Evolutionary conservation across 2,113 vertebrate genomes (phyloP).

Genomic region (Peucedramus taeniatus): DNA sequence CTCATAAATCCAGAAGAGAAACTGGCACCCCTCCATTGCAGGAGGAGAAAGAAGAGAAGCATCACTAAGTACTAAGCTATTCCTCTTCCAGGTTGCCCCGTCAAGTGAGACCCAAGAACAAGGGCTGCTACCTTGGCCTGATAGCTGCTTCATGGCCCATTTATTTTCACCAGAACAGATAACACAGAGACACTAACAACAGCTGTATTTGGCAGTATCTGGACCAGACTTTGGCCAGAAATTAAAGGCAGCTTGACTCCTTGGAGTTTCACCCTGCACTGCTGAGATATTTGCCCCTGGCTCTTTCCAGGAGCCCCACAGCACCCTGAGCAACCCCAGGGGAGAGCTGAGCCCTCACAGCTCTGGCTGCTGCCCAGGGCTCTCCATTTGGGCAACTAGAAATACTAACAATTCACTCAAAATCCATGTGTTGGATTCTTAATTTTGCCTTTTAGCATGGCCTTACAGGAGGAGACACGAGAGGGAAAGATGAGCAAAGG

Average conservation of each 20-base stretch:
- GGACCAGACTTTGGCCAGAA: background rate
- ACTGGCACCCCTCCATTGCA: background rate
- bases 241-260: background rate
- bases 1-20: background rate
- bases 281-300: background rate
- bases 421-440: background rate
- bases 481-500: background rate
- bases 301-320: background rate
- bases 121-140: background rate
- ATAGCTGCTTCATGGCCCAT: background rate
- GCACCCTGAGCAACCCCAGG: accelerated
- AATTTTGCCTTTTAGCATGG: background rate
- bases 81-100: background rate
- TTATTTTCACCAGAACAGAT: background rate
- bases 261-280: background rate
- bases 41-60: background rate
- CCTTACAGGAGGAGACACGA: background rate
- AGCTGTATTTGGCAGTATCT: background rate
- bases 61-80: background rate
- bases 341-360: background rate
- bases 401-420: background rate
- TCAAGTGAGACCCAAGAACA: background rate
- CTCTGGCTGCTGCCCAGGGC: background rate
- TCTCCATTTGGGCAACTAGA: background rate
- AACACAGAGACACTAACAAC: background rate